These are phyloP conservation scores for Mystacornis crossleyi DNA, from an alignment of 2,113 vertebrate genomes.

Conservation along the genomic window DNA sequence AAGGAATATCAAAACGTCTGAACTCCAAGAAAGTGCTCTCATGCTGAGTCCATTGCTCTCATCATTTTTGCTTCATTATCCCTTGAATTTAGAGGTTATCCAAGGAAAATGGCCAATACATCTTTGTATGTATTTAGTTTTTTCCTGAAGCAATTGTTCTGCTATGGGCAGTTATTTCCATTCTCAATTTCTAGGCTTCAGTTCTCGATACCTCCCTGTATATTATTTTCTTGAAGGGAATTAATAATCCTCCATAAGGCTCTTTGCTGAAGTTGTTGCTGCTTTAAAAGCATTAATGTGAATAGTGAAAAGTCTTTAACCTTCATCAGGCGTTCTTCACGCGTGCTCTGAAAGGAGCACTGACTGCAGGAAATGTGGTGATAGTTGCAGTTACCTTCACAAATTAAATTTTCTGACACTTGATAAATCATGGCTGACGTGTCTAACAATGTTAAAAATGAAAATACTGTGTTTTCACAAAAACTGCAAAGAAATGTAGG, in stretches of 20 bases:
- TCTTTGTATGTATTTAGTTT: background rate
- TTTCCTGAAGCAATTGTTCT: background rate
- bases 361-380: background rate
- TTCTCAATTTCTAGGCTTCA: background rate
- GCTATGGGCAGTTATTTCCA: background rate
- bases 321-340: background rate
- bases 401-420: background rate
- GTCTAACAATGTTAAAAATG: background rate
- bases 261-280: background rate
- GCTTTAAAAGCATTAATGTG: background rate
- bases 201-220: fast-evolving
- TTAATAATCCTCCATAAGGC: background rate
- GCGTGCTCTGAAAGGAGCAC: background rate
- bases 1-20: background rate
- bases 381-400: background rate
- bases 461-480: background rate
- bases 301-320: background rate
- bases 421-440: background rate
- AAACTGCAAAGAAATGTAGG: background rate
- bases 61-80: background rate
- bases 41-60: background rate
- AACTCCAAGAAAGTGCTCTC: background rate
- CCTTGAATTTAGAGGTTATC: background rate
- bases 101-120: background rate
- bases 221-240: background rate